phyloP scores from a whole-genome alignment of 1,140 invertebrate species.

The Rhopalosiphum maidis region DNA sequence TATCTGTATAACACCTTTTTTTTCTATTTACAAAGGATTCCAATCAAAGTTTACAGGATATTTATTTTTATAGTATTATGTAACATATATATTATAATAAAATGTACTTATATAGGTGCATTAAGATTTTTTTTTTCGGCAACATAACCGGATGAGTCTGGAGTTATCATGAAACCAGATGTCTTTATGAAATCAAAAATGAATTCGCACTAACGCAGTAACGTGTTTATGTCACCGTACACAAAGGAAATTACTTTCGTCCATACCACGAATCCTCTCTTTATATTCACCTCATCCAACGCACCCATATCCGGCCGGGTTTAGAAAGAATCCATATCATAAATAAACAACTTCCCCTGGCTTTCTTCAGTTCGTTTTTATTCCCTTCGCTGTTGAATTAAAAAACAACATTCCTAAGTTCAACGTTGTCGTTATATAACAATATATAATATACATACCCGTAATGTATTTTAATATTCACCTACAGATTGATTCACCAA shows the following conservation, averaged over 20 bases:
- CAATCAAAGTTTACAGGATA: background rate
- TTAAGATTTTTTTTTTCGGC: background rate
- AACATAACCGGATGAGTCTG: background rate
- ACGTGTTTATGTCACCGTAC: background rate
- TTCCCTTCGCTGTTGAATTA: conserved; percentile 24
- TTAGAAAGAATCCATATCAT: background rate
- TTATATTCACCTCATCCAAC: background rate
- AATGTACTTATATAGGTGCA: background rate
- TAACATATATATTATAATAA: background rate
- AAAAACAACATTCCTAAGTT: conserved; percentile 34
- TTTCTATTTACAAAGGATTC: background rate
- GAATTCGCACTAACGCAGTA: conserved; percentile 30
- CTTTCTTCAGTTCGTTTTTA: conserved; percentile 33
- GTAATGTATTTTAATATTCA: background rate
- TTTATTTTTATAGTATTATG: background rate
- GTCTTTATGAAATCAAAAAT: conserved; percentile 37
- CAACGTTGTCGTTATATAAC: background rate
- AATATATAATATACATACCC: background rate
- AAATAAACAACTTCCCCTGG: conserved; percentile 46
- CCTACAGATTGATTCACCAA: background rate
- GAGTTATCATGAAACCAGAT: background rate
- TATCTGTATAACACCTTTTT: background rate
- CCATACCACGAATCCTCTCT: background rate
- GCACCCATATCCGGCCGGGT: background rate
- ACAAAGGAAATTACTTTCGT: conserved; percentile 52